Evolutionary conservation across 2,797 vertebrate species (phyloP), one percentile per base, ranked within the genome.

Genomic region (Selene dorsalis): DNA sequence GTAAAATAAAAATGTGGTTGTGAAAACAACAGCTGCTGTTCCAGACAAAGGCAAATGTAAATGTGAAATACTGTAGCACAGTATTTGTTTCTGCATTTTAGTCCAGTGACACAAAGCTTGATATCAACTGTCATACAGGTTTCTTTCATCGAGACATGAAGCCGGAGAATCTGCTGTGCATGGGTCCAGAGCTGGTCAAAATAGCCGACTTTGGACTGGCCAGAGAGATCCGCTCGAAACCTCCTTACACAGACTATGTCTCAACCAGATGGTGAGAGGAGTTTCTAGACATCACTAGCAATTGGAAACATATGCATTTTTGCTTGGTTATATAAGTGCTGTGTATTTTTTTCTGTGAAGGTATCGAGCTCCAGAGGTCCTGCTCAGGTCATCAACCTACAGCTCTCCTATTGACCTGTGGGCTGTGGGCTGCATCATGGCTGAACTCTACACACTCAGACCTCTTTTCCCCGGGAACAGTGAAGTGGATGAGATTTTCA

Each of bases 61-160:
- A 24, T 69, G 0, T 55, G 22, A 67, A 65, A 52, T 55, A n/a
- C 12, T 17, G 13, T 41, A 28, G 11, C 45, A 48, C n/a, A 52
- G 38, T 32, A 41, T 12, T 64, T 30, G 35, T 73, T 24, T 30
- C 35, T 57, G 24, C 52, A 18, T 75, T 22, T 66, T 1, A 73
- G 55, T 32, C 32, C 11, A 69, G 16, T 55, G 20, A 0, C 2
- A 59, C 41, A 71, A 17, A 28, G 39, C 35, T 38, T 71, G 13
- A 64, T 62, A 1, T 63, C 7, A n/a, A 69, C 18, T 18, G 80
- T 50, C 78, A 30, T 63, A 0, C 80, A 98, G 98, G 98, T 16
- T 99, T 98, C 93, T 99, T 99, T 87, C 97, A 99, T 74, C 96
- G 98, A 71, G 98, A 99, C 91, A 98, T 99, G 97, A 99, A 99